phyloP scores from a whole-genome alignment of 2,888 invertebrate species.

The Merodon equestris region DNA sequence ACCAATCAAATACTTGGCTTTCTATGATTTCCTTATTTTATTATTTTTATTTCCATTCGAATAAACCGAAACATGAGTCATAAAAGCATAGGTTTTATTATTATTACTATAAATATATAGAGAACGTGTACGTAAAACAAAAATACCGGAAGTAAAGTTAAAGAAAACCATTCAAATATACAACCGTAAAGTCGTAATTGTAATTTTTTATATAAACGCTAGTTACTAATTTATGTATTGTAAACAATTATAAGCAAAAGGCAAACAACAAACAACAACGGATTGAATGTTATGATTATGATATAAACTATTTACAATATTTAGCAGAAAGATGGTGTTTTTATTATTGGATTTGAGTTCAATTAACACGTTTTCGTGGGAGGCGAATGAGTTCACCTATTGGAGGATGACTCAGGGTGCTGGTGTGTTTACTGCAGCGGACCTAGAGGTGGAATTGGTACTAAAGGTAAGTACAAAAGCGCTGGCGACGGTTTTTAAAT shows the following conservation, averaged over 20 bases:
- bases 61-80: slow-evolving; percentile 48
- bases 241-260: slow-evolving; percentile 56
- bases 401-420: too few relatives aligned
- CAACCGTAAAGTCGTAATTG: slow-evolving; percentile 65
- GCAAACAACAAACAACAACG: slow-evolving; percentile 51
- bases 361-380: too few relatives aligned
- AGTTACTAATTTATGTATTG: slow-evolving; percentile 66
- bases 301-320: slow-evolving; percentile 69
- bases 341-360: slow-evolving; percentile 5
- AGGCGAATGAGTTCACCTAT: too few relatives aligned
- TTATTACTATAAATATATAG: slow-evolving; percentile 42
- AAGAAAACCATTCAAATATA: slow-evolving; percentile 54
- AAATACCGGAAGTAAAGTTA: slow-evolving; percentile 4
- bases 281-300: slow-evolving; percentile 66
- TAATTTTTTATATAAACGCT: slow-evolving; percentile 68
- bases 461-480: too few relatives aligned
- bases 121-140: slow-evolving; percentile 59
- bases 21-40: slow-evolving; percentile 28
- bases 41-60: neutral
- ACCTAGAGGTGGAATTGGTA: too few relatives aligned
- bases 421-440: too few relatives aligned
- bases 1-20: too few relatives aligned
- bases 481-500: too few relatives aligned
- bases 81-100: slow-evolving; percentile 55
- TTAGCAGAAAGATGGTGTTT: slow-evolving; percentile 50